These are phyloP conservation scores for Odobenus rosmarus DNA, from an alignment of 2,113 vertebrate genomes.

Conservation along the genomic window DNA sequence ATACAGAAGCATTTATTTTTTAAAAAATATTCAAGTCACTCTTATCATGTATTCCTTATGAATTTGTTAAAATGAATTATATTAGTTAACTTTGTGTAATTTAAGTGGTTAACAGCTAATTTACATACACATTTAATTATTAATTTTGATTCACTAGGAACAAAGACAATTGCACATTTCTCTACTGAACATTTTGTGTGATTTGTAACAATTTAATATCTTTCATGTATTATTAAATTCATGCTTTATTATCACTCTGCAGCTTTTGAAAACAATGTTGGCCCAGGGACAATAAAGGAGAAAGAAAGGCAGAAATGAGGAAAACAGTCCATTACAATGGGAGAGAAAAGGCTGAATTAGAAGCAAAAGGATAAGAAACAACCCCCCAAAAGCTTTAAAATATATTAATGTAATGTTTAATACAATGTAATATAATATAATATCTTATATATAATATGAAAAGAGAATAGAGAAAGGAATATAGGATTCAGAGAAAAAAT, in stretches of 20 bases:
- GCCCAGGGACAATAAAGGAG: neutral
- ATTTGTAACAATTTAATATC: slow-evolving; percentile 40
- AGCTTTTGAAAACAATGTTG: slow-evolving; percentile 41
- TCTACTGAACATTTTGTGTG: slow-evolving; percentile 22
- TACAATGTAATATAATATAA: neutral
- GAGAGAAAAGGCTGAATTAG: neutral
- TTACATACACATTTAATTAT: neutral
- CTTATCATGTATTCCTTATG: neutral
- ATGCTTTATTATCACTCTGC: neutral
- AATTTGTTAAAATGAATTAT: neutral
- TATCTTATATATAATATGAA: neutral
- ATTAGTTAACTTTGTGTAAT: neutral
- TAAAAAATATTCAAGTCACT: neutral
- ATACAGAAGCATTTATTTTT: neutral
- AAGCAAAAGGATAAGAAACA: neutral
- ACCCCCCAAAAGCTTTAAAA: neutral
- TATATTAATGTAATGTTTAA: neutral
- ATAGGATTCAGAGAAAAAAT: neutral
- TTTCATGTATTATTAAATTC: slow-evolving; percentile 20
- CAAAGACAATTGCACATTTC: neutral
- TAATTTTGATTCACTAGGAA: slow-evolving; percentile 6
- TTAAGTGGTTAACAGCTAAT: neutral
- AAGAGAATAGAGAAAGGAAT: neutral
- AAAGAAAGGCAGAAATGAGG: neutral
- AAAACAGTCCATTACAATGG: neutral